phyloP scores from a whole-genome alignment of 2,888 invertebrate genomes.

The Chirona hameri region DNA sequence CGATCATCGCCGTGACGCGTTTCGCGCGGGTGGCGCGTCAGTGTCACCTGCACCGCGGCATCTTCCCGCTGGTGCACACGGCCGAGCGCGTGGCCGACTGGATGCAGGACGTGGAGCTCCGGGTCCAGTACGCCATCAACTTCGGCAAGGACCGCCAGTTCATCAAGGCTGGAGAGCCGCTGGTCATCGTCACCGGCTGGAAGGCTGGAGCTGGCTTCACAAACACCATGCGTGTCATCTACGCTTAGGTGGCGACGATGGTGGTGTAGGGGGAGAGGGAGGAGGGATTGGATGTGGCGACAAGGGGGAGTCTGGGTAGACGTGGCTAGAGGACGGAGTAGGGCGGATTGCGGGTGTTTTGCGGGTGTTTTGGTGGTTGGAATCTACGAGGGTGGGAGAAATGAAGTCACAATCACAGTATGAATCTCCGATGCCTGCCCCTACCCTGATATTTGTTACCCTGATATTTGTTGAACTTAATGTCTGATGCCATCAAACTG shows the following conservation, averaged over 20 bases:
- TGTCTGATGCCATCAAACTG: too few relatives aligned
- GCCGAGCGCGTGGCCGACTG: conserved; percentile 53
- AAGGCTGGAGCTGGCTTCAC: conserved; percentile 76
- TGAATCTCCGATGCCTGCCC: too few relatives aligned
- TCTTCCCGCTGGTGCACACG: conserved; percentile 80
- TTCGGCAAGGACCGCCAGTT: conserved; percentile 49
- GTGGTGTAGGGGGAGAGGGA: too few relatives aligned
- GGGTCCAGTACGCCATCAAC: conserved; percentile 43
- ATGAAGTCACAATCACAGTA: too few relatives aligned
- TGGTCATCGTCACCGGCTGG: conserved; percentile 72
- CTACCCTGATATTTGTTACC: too few relatives aligned
- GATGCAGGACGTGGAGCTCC: conserved; percentile 47
- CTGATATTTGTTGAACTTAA: too few relatives aligned
- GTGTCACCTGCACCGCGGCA: conserved; percentile 84
- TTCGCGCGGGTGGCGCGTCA: conserved; percentile 70
- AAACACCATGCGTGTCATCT: conserved; percentile 54
- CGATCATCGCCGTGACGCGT: conserved; percentile 69
- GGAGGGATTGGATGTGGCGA: too few relatives aligned
- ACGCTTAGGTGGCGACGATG: neutral
- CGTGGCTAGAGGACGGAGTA: too few relatives aligned
- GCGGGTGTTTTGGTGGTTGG: too few relatives aligned
- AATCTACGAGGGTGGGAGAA: too few relatives aligned
- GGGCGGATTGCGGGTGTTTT: too few relatives aligned
- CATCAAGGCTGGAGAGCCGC: conserved; percentile 57
- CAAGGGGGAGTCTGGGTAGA: too few relatives aligned